phyloP scores from a whole-genome alignment of 2,113 vertebrate genomes.

The Boulengeromyrus knoepffleri region DNA sequence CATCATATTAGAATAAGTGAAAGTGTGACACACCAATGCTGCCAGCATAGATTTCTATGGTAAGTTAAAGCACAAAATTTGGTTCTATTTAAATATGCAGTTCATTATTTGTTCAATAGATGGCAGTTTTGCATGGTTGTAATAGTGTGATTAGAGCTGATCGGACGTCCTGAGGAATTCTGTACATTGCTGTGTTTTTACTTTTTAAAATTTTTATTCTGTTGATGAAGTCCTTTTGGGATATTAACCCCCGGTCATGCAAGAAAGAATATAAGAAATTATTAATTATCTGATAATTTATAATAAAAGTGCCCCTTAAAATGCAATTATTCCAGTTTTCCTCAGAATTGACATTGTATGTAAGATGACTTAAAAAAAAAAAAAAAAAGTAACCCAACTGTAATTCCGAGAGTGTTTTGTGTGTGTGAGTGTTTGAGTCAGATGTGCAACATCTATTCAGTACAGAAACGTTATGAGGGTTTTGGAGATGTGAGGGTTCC shows the following conservation, averaged over 20 bases:
- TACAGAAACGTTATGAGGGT: not conserved
- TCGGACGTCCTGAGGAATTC: not conserved
- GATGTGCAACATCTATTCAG: slow-evolving; percentile 1
- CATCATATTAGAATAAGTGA: not conserved
- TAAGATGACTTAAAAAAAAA: not conserved
- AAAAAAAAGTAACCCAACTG: not conserved
- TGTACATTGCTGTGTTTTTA: not conserved
- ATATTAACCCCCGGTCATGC: not conserved
- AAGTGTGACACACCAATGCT: not conserved
- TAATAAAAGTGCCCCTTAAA: slow-evolving; percentile 12
- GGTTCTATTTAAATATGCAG: slow-evolving; percentile 26
- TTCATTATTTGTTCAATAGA: slow-evolving; percentile 49
- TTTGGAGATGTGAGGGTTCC: not conserved
- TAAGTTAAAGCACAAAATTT: slow-evolving; percentile 7
- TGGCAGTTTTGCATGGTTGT: slow-evolving; percentile 33
- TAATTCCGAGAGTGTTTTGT: not conserved
- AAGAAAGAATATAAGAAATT: not conserved
- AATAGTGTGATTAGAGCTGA: not conserved
- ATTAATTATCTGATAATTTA: not conserved
- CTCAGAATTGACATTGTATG: not conserved
- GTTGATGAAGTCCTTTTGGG: not conserved
- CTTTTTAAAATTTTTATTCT: not conserved
- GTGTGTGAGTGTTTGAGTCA: slow-evolving; percentile 34
- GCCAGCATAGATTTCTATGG: slow-evolving; percentile 21
- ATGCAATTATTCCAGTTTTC: not conserved